Conservation (phyloP, 2,888 invertebrate species). For the Philereme transversata region DNA sequence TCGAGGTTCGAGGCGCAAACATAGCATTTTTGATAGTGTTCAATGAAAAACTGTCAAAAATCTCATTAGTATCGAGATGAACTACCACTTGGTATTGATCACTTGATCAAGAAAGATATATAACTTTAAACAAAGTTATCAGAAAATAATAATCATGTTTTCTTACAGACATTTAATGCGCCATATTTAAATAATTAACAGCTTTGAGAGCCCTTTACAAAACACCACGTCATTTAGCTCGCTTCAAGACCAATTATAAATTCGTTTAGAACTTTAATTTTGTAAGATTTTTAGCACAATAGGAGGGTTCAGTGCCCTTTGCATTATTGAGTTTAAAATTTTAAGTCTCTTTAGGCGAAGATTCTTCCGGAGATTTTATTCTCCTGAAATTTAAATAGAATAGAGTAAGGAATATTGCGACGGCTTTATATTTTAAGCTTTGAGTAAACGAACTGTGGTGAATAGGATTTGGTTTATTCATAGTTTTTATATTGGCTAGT, state of each 20-base stretch:
- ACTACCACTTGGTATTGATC: too few relatives aligned
- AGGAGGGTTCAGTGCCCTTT: constrained; percentile 21
- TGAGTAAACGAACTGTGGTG: constrained; percentile 9
- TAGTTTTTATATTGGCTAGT: too few relatives aligned
- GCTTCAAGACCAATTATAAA: constrained; percentile 23
- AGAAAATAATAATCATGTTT: neutral
- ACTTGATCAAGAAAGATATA: too few relatives aligned
- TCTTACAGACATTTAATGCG: constrained; percentile 1
- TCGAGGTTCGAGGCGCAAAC: too few relatives aligned
- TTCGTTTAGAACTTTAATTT: constrained; percentile 28
- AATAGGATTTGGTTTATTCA: neutral
- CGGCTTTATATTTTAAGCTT: constrained; percentile 24
- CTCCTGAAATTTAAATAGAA: constrained; percentile 18
- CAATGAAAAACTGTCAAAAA: too few relatives aligned
- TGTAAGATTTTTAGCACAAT: constrained; percentile 26
- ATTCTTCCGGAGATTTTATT: constrained; percentile 23
- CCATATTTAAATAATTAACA: constrained; percentile 3
- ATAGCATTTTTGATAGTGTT: too few relatives aligned
- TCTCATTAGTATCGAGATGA: too few relatives aligned
- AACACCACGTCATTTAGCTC: constrained; percentile 14
- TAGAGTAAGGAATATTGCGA: constrained; percentile 2
- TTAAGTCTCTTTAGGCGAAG: constrained; percentile 20
- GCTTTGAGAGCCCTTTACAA: constrained; percentile 10
- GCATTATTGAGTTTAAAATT: constrained; percentile 30
- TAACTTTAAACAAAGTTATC: too few relatives aligned